These are phyloP conservation scores for Oryzias dopingdopingensis DNA, from an alignment of 2,797 vertebrate species.

Conservation along the genomic window DNA sequence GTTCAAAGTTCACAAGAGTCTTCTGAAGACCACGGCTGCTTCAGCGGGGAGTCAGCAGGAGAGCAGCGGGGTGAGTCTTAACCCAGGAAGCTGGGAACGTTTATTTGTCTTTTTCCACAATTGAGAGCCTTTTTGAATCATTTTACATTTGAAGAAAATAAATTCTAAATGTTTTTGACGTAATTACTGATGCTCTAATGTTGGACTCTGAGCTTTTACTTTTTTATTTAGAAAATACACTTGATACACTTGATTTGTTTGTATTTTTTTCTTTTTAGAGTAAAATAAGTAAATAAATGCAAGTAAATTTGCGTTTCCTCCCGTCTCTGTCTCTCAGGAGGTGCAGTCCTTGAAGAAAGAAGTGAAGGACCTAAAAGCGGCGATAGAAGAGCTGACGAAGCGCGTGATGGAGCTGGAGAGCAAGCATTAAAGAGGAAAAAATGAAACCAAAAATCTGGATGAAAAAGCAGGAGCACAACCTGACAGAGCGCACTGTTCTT, in stretches of 20 bases:
- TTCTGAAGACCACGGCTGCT: slow-evolving; percentile 68
- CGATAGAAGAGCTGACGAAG: slow-evolving; percentile 69
- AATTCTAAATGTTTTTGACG: no score
- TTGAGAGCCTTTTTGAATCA: no score
- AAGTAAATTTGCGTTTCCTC: not conserved
- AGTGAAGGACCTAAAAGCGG: slow-evolving; percentile 71
- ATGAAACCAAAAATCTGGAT: slow-evolving; percentile 13
- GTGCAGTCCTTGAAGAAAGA: slow-evolving; percentile 72
- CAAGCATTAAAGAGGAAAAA: slow-evolving; percentile 56
- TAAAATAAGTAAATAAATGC: no score
- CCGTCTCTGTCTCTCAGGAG: slow-evolving; percentile 51
- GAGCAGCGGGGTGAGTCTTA: slow-evolving; percentile 50
- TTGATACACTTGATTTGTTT: no score
- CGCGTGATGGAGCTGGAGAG: slow-evolving; percentile 74
- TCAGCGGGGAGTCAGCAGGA: slow-evolving; percentile 27
- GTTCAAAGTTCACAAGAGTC: slow-evolving; percentile 82
- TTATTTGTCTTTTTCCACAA: no score
- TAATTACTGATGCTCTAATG: no score
- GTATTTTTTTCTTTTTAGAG: no score
- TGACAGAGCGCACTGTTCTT: not conserved
- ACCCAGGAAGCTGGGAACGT: no score
- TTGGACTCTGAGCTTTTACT: no score
- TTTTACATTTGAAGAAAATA: no score
- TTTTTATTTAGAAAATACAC: no score
- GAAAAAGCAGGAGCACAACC: slow-evolving; percentile 1